Base-by-base conservation (phyloP, 2,113 vertebrate species). In the Globicephala melas region DNA sequence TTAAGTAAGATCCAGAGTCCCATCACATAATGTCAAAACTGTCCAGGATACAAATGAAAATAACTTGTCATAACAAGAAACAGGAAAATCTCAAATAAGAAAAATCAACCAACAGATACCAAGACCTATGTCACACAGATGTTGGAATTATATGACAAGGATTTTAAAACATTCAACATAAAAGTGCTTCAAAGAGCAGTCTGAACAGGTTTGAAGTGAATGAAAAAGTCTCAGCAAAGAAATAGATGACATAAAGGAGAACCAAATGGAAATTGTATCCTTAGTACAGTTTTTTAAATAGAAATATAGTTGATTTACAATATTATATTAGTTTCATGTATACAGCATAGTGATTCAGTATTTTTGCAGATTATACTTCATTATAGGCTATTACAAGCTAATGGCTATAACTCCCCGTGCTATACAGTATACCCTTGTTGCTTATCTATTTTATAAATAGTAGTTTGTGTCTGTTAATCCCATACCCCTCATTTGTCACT, bases 131-230 rank as follows among this genome's bases (percentile, higher is more conserved):
- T 71, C 62, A 31, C 18, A 70, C 36, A 80, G 50, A 81, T 76
- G 31, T 53, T 89, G n/a, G 44, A 91, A 95, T 65, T 79, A 50
- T 55, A 91, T 87, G 74, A 91, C 47, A 85, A 84, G 2, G 9
- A 95, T 84, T 93, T 96, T 96, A 38, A 96, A 96, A 18, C 38
- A 65, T 91, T 77, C 86, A 58, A 65, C 38, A 84, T 60, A 95
- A 93, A 96, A 86, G 89, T 55, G 18, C 41, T 88, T 85, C 71
- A 87, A 90, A 93, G 53, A 94, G 26, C 50, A 94, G 36, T 88
- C 89, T 63, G 33, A 88, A 80, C 50, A 91, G 63, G 23, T 36
- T 96, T 94, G 62, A 89, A 97, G 77, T 67, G 12, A 95, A 77
- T 58, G 55, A 73, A 92, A 86, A 93, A 53, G 8, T 73, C 11